phyloP scores from a whole-genome alignment of 1,140 invertebrate species.

The Heliothis subflexa region DNA sequence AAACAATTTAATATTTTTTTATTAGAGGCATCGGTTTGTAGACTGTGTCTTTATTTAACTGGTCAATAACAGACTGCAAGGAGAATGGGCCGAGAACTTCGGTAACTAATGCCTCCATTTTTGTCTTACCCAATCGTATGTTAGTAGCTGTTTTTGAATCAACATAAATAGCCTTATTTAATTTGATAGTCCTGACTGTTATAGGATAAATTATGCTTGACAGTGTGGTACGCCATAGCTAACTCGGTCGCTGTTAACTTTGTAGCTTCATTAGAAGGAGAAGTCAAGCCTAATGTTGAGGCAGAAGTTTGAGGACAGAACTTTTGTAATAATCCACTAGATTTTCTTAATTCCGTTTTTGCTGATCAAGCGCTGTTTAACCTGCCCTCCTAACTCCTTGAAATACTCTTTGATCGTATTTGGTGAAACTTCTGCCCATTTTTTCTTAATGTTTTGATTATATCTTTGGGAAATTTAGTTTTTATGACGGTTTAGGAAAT shows the following conservation, averaged over 20 bases:
- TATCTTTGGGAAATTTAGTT: too few relatives aligned
- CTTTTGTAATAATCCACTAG: slow-evolving; percentile 28
- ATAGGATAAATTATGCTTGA: slow-evolving; percentile 64
- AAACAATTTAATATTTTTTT: slow-evolving; percentile 63
- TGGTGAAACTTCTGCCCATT: too few relatives aligned
- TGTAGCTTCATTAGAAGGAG: not conserved
- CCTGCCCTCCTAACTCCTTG: too few relatives aligned
- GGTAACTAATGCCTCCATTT: slow-evolving; percentile 57
- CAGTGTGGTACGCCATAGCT: slow-evolving; percentile 61
- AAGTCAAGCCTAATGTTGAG: not conserved
- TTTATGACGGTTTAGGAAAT: too few relatives aligned
- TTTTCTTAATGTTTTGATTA: too few relatives aligned
- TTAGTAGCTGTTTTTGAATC: slow-evolving; percentile 50
- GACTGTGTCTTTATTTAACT: slow-evolving; percentile 49
- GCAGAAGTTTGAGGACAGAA: slow-evolving; percentile 6
- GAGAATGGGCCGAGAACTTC: slow-evolving; percentile 57
- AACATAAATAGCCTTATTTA: slow-evolving; percentile 60
- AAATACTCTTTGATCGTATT: too few relatives aligned
- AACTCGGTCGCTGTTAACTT: slow-evolving; percentile 46
- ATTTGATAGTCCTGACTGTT: slow-evolving; percentile 59
- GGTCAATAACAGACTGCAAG: slow-evolving; percentile 52
- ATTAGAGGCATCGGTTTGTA: slow-evolving; percentile 59
- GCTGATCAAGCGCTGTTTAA: slow-evolving; percentile 4
- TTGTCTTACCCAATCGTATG: slow-evolving; percentile 55
- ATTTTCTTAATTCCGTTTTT: slow-evolving; percentile 25